Percentiles rank a stretch among this genome's conserved stretches.
Evolutionary conservation across 2,797 vertebrate species (phyloP).

Genomic region (Lagocephalus sceleratus): DNA sequence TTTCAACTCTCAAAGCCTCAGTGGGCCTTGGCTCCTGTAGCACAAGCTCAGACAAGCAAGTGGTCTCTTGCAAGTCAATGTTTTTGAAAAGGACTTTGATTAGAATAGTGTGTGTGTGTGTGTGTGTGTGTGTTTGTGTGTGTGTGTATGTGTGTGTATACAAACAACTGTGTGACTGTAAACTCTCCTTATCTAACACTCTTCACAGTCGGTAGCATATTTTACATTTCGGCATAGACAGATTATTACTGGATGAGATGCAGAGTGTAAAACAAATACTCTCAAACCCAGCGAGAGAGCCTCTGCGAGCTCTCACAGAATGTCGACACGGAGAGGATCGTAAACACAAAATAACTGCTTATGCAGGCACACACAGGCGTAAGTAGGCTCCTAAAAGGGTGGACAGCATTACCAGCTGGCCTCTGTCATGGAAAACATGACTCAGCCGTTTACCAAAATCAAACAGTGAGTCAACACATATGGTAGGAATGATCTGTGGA

Average conservation of each 20-base stretch:
- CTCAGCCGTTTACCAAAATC: conserved; percentile 47
- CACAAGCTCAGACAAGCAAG: no score
- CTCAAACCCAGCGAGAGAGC: background rate
- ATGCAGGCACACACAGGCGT: conserved; percentile 12
- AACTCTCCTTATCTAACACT: no score
- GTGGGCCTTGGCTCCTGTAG: no score
- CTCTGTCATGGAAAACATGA: conserved; percentile 40
- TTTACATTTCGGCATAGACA: background rate
- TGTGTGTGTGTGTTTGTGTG: conserved; percentile 4
- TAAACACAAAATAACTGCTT: conserved; percentile 14
- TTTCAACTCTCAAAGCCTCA: no score
- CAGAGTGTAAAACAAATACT: conserved; percentile 14
- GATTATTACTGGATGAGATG: background rate
- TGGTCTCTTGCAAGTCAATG: no score
- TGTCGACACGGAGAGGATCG: conserved; percentile 14
- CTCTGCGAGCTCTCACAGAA: conserved; percentile 8
- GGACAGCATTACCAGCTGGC: conserved; percentile 29
- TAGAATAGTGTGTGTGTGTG: conserved; percentile 1
- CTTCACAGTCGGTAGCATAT: background rate
- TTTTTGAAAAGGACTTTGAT: no score
- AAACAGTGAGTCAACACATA: conserved; percentile 47
- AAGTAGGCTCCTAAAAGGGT: conserved; percentile 38
- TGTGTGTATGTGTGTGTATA: conserved; percentile 2
- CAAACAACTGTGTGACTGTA: background rate
- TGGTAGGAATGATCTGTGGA: background rate